Base-by-base conservation (phyloP, 2,797 vertebrate genomes). In the Esox lucius region DNA sequence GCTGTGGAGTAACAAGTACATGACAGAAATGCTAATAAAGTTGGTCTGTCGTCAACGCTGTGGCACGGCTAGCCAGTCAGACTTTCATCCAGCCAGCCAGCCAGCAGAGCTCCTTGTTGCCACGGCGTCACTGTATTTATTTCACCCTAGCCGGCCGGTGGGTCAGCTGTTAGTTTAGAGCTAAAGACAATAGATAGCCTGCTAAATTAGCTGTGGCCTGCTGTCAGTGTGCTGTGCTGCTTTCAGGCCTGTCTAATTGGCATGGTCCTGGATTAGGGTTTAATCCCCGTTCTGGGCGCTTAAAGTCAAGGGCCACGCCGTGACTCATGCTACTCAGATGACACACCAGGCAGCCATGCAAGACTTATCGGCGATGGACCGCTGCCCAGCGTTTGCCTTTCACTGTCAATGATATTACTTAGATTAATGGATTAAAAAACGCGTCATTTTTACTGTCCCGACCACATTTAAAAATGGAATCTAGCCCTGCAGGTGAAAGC, bases 181-280 rank as follows among this genome's bases (percentile, higher is more conserved):
- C 3, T 6, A 70, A 71, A 22, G 73, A 83, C 76, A 79, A 81
- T 61, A 75, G 77, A 28, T 35, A 68, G 69, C 17, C 66, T 39
- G 39, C 35, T 39, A 39, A 71, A 82, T 80, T 75, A 82, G 71
- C 75, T 66, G 73, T 24, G 61, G 78, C 35, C 35, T 39, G 35
- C 35, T 39, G 35, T 8, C 39, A 75, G 42, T 75, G 73, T 77
- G 68, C 65, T 56, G 24, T 49, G 28, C 62, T 19, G 72, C 70
- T 22, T 79, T 75, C 65, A 76, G 69, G 75, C 53, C 70, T 72
- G 71, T 80, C 61, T 78, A 81, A 84, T 39, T 80, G 78, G 77
- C 73, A 84, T 80, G 67, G 80, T 73, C 74, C 5, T 39, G 79
- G 81, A 88, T 88, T 87, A 80, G 71, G 67, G 71, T 76, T 80